A percentile compares a stretch with the other conserved stretches of the same genome.
These are phyloP conservation scores for Lithosia quadra DNA, from an alignment of 2,888 invertebrate genomes.

Conservation along the genomic window DNA sequence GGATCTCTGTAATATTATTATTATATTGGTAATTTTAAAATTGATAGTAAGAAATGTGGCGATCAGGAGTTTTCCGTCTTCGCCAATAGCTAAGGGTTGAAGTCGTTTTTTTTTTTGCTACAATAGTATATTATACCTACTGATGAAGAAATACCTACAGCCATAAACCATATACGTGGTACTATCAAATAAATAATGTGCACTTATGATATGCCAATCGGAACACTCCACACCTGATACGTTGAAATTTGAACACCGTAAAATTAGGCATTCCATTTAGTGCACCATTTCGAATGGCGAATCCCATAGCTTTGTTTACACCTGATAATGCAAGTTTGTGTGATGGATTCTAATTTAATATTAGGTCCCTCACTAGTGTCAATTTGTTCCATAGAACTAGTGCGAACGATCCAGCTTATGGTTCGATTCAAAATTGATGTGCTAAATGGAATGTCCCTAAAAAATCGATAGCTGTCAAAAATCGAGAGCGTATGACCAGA, in stretches of 20 bases:
- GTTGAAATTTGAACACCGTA: background rate
- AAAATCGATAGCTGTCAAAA: constrained; percentile 25
- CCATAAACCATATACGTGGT: background rate
- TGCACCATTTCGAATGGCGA: background rate
- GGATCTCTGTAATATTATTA: no score
- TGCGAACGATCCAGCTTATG: no score
- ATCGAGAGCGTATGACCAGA: constrained; percentile 19
- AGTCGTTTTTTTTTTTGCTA: no score
- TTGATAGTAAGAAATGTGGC: background rate
- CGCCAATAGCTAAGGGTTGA: background rate
- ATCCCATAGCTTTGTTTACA: no score
- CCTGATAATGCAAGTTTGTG: no score
- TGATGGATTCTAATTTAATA: background rate
- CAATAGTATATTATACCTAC: no score
- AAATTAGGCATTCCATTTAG: background rate
- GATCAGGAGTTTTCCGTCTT: background rate
- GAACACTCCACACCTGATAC: constrained; percentile 9
- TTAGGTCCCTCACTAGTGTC: background rate
- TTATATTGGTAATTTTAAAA: background rate
- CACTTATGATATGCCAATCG: background rate
- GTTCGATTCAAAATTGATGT: background rate
- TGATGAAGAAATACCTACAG: background rate
- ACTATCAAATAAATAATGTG: background rate
- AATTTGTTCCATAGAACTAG: background rate
- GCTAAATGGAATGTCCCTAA: background rate